Evolutionary conservation across 1,140 invertebrate species (phyloP).

Genomic region (Rhynchophorus ferrugineus): DNA sequence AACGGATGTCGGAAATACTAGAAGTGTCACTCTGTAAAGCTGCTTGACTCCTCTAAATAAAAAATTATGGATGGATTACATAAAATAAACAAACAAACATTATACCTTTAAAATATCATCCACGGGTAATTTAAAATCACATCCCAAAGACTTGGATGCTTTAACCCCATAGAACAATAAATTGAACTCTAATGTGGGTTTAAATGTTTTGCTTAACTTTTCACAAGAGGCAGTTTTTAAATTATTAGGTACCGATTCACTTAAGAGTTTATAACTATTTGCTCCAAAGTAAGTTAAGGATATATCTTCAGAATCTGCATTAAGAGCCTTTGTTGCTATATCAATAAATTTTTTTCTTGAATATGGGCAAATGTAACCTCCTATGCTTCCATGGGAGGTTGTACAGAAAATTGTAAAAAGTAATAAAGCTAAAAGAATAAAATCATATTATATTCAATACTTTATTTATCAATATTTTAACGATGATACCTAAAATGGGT

Average conservation of each 20-base stretch:
- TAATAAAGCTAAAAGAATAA: conserved; percentile 15
- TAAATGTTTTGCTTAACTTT: conserved; percentile 24
- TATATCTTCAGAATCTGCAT: conserved; percentile 25
- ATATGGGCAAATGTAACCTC: conserved; percentile 30
- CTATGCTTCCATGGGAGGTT: conserved; percentile 24
- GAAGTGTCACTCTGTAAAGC: conserved; percentile 31
- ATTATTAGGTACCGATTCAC: conserved; percentile 21
- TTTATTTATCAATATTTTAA: neutral
- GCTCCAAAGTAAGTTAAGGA: conserved; percentile 28
- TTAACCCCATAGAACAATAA: conserved; percentile 28
- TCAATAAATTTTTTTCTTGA: conserved; percentile 29
- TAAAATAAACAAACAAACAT: conserved; percentile 6
- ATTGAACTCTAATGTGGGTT: conserved; percentile 25
- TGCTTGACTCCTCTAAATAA: conserved; percentile 29
- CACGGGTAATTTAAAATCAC: conserved; percentile 31
- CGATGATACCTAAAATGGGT: conserved; percentile 2
- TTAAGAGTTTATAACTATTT: conserved; percentile 30
- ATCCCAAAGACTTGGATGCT: conserved; percentile 29
- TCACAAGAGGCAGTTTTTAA: conserved; percentile 27
- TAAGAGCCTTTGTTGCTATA: conserved; percentile 23
- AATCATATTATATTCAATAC: neutral
- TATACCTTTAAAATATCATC: conserved; percentile 32
- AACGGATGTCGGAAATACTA: conserved; percentile 29
- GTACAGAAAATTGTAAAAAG: conserved; percentile 1
- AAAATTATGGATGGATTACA: conserved; percentile 6